phyloP scores from a whole-genome alignment of 2,888 invertebrate genomes.

The Cantharis lateralis region DNA sequence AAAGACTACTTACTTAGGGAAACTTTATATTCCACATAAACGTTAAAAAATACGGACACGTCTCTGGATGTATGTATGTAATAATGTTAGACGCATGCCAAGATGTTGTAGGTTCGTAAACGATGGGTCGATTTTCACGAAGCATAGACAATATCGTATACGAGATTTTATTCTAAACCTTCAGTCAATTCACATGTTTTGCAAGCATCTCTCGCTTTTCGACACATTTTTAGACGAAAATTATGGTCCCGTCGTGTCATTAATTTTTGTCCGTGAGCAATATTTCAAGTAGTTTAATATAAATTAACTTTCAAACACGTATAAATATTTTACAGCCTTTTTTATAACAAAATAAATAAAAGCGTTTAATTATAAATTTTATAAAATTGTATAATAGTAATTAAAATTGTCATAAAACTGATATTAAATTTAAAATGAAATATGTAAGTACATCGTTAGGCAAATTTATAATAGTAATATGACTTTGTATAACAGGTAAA shows the following conservation, averaged over 20 bases:
- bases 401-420: too few species aligned
- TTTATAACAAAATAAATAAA: too few species aligned
- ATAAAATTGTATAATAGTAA: too few species aligned
- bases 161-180: slow-evolving; percentile 39
- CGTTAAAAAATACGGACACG: slow-evolving; percentile 15
- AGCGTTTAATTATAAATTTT: too few species aligned
- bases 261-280: not conserved
- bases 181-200: slow-evolving; percentile 40
- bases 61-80: not conserved
- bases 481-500: not conserved
- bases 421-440: too few species aligned
- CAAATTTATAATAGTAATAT: not conserved
- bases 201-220: slow-evolving; percentile 34
- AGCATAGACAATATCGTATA: slow-evolving; percentile 36
- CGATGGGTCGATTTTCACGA: slow-evolving; percentile 41
- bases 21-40: slow-evolving; percentile 3
- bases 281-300: too few species aligned
- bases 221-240: not conserved
- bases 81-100: slow-evolving; percentile 30
- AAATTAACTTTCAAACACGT: too few species aligned
- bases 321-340: too few species aligned
- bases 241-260: not conserved
- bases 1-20: slow-evolving; percentile 7
- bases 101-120: slow-evolving; percentile 38
- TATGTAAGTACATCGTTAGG: too few species aligned